Conservation (phyloP, 2,113 vertebrate genomes). For the Mobula hypostoma region DNA sequence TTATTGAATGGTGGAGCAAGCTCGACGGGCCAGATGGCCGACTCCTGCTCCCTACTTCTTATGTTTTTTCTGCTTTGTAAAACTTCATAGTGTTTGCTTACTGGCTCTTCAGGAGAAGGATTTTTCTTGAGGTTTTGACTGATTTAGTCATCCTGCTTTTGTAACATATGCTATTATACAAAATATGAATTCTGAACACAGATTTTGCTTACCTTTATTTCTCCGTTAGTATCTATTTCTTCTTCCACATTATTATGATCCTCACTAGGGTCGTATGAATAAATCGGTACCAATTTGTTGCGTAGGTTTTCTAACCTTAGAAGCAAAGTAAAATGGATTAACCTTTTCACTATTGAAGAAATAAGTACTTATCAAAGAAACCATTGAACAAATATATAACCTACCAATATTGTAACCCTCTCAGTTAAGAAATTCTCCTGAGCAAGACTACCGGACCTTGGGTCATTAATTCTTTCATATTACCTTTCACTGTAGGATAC, state of each 20-base stretch:
- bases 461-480: neutral
- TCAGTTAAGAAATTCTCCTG: slow-evolving; percentile 13
- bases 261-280: slow-evolving; percentile 47
- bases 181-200: neutral
- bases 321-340: slow-evolving; percentile 46
- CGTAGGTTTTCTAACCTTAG: slow-evolving; percentile 50
- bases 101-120: neutral
- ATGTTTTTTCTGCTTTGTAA: neutral
- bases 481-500: neutral
- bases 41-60: too few relatives aligned
- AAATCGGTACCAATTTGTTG: slow-evolving; percentile 46
- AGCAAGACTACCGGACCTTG: neutral
- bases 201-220: slow-evolving; percentile 44
- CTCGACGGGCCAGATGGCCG: too few relatives aligned
- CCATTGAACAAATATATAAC: slow-evolving; percentile 8
- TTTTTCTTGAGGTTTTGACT: neutral
- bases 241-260: slow-evolving; percentile 44
- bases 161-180: neutral
- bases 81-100: neutral
- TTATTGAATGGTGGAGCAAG: too few relatives aligned
- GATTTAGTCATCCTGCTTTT: neutral
- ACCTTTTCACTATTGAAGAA: neutral
- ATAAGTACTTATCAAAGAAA: neutral
- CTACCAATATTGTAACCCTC: neutral
- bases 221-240: slow-evolving; percentile 43